Evolutionary conservation across 2,797 vertebrate species (phyloP), one percentile per base, ranked within the genome.

Genomic region (Falco peregrinus): DNA sequence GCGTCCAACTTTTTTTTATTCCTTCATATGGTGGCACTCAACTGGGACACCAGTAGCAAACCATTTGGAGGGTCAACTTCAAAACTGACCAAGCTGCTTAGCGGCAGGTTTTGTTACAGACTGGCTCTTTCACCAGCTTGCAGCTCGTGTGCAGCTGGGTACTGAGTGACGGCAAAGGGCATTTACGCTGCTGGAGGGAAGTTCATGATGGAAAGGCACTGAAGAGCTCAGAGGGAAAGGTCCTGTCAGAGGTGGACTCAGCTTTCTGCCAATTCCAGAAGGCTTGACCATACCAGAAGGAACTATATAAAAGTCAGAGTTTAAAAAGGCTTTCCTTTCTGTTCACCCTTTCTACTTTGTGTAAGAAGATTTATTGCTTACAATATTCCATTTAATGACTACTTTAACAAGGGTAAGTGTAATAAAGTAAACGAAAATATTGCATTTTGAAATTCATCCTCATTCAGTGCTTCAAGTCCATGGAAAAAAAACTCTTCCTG

Each of bases 121-220:
- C 15, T 61, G 41, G 41, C 35, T 79, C 64, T 69, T 33, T 31
- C 0, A 1, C 28, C 63, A 67, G 9, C 45, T 57, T 59, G 56
- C 54, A 41, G 25, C 54, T 82, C 41, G 6, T 1, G 13, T 0
- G 1, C 28, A 9, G 11, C 29, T 83, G 76, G 74, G 83, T 1
- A 43, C n/a, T 2, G 4, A 64, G 11, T 0, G 1, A 0, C 53
- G 63, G 53, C 48, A n/a, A 24, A 61, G 33, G 20, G 9, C 5
- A 1, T 41, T 75, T 39, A 9, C 15, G 4, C 15, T 71, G 64
- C 63, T 35, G 39, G 54, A 75, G 12, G 39, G 54, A 71, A 10
- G 35, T 41, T 54, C 14, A 3, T 24, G 79, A 29, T 10, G 51
- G 77, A 87, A 80, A 59, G 10, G 19, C 10, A 16, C 21, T 6